These are phyloP conservation scores for Dione juno DNA, from an alignment of 2,888 invertebrate species.

Conservation along the genomic window DNA sequence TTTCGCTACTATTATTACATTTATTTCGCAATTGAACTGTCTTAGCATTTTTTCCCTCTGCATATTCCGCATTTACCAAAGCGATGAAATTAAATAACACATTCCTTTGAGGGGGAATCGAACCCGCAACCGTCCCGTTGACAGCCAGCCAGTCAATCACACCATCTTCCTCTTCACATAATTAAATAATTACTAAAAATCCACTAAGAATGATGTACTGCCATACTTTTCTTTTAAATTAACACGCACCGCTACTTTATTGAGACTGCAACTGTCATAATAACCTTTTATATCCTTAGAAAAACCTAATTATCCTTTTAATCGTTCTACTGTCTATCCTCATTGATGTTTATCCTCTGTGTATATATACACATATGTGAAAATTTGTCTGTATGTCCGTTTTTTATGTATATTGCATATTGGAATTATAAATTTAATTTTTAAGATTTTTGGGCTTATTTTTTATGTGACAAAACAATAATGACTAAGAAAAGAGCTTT, in stretches of 20 bases:
- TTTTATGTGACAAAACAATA: too few relatives aligned
- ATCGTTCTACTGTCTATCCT: not conserved
- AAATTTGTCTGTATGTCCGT: conserved; percentile 2
- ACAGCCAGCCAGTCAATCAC: too few relatives aligned
- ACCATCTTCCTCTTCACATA: not conserved
- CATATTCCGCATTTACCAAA: not conserved
- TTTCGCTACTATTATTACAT: too few relatives aligned
- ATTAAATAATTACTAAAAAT: conserved; percentile 13
- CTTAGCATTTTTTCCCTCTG: too few relatives aligned
- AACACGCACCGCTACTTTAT: not conserved
- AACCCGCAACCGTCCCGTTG: not conserved
- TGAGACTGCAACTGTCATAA: conserved; percentile 25
- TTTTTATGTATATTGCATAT: not conserved
- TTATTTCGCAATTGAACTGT: too few relatives aligned
- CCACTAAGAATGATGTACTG: not conserved
- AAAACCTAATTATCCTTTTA: conserved; percentile 5
- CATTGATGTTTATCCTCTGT: not conserved
- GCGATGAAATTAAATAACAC: not conserved
- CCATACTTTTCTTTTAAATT: not conserved
- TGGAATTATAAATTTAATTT: not conserved
- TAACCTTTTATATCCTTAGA: conserved; percentile 20
- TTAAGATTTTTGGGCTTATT: too few relatives aligned
- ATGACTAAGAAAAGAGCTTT: too few relatives aligned
- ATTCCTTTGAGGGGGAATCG: not conserved
- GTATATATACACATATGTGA: not conserved